phyloP scores from a whole-genome alignment of 2,888 invertebrate genomes.

The Pimpla rufipes region DNA sequence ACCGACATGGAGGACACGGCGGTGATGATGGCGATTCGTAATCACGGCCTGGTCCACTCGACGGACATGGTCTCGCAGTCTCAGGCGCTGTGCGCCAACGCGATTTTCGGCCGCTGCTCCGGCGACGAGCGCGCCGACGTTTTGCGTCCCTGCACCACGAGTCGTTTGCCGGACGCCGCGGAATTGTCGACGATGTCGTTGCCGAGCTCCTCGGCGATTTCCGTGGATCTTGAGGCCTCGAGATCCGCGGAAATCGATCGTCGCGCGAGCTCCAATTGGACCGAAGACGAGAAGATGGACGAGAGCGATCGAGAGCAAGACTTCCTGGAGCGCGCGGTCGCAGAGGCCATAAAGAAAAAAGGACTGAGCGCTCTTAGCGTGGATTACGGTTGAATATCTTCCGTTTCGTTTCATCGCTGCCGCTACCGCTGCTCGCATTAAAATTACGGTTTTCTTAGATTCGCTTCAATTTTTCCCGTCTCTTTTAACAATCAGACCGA shows the following conservation, averaged over 20 bases:
- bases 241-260: slow-evolving; percentile 8
- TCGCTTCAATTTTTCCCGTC: slow-evolving; percentile 21
- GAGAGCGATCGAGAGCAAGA: slow-evolving; percentile 85
- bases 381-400: slow-evolving; percentile 80
- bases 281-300: slow-evolving; percentile 75
- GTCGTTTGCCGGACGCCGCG: slow-evolving; percentile 47
- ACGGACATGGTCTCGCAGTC: slow-evolving; percentile 72
- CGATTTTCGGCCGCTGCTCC: slow-evolving; percentile 54
- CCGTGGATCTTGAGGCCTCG: slow-evolving; percentile 5
- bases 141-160: slow-evolving; percentile 64
- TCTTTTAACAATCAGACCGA: not conserved
- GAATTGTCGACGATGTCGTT: slow-evolving; percentile 39
- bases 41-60: slow-evolving; percentile 87
- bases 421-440: slow-evolving; percentile 14
- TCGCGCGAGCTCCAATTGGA: slow-evolving; percentile 58
- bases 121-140: slow-evolving; percentile 56
- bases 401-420: not conserved
- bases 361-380: slow-evolving; percentile 87
- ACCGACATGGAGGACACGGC: slow-evolving; percentile 90
- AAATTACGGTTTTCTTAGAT: slow-evolving; percentile 1
- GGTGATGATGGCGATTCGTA: slow-evolving; percentile 91
- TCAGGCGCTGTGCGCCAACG: slow-evolving; percentile 60
- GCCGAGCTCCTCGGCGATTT: slow-evolving; percentile 50
- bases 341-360: slow-evolving; percentile 91
- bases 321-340: slow-evolving; percentile 91